phyloP scores from a whole-genome alignment of 2,888 invertebrate genomes.

The Muschampia plurimacula region DNA sequence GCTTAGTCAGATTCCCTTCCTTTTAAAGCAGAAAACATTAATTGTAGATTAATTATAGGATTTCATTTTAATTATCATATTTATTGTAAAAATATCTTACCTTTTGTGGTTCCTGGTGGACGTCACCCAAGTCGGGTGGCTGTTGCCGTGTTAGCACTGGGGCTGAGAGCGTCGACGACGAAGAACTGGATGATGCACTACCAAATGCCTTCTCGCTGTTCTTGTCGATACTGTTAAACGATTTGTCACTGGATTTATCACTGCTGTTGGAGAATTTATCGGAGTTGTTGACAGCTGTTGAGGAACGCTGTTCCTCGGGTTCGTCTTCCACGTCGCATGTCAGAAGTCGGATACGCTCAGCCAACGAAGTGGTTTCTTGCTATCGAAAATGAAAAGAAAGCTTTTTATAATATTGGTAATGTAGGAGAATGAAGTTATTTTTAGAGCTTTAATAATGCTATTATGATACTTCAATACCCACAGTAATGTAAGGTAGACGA shows the following conservation, averaged over 20 bases:
- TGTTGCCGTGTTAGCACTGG: conserved; percentile 64
- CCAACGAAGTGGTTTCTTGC: conserved; percentile 91
- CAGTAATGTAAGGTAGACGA: too few species aligned
- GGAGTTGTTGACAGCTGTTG: conserved; percentile 88
- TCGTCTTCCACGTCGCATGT: conserved; percentile 94
- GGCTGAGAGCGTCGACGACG: conserved; percentile 72
- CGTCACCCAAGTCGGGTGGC: conserved; percentile 74
- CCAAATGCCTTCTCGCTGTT: conserved; percentile 84
- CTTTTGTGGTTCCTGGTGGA: conserved; percentile 76
- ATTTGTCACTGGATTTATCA: conserved; percentile 71
- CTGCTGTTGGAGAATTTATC: conserved; percentile 87
- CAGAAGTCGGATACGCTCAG: conserved; percentile 93
- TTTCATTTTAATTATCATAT: neutral
- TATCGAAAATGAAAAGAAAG: conserved; percentile 20
- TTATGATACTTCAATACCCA: too few species aligned
- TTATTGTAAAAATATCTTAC: conserved; percentile 46
- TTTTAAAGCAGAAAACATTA: too few species aligned
- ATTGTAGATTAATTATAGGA: too few species aligned
- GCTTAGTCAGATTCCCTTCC: too few species aligned
- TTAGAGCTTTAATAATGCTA: too few species aligned
- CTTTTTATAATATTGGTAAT: too few species aligned
- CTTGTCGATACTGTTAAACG: conserved; percentile 86
- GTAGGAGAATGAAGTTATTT: too few species aligned
- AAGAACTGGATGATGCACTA: conserved; percentile 78
- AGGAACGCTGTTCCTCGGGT: conserved; percentile 81